Evolutionary conservation across 2,888 invertebrate species (phyloP), one percentile per base, ranked within the genome.

Genomic region (Rhaphigaster nebulosa): DNA sequence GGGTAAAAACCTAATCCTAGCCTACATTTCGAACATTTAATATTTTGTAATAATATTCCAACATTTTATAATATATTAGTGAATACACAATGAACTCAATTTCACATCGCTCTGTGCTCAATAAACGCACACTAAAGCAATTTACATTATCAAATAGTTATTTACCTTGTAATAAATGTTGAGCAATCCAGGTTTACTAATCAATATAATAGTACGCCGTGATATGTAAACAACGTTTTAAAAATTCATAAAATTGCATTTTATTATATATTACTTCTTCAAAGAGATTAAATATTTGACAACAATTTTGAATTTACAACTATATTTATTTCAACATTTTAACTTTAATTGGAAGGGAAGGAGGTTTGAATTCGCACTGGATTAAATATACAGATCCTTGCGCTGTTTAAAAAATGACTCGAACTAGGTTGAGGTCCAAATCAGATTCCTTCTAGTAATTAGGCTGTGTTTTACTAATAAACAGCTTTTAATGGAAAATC

Each of bases 131-230:
- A 65, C 89, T 89, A 89, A 89, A 89, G 89, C 90, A 90, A 80
- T 90, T 65, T 80, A 50, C 80, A 34, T 54, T 90, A 84, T 84
- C 52, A 87, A 84, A 41, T 90, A 90, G 20, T 20, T 90, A 84
- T 84, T 84, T 90, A 89, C 89, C 89, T 90, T 87, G 80, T 84
- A 90, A 54, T 90, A 90, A 89, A 90, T 90, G 90, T 90, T 90
- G 90, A 90, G 90, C 90, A 90, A 90, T 90, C 84, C 90, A 90
- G 56, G 50, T 90, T 90, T 90, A 76, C 89, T 90, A 90, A 90
- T 90, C 80, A 84, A 90, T 87, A 56, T 56, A 65, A 90, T 52
- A 84, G 29, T 80, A 90, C 80, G 84, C 52, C 80, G 90, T 90
- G 90, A 90, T 90, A 90, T 90, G 90, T 90, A 84, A 90, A 89